A percentile compares a stretch with the other conserved stretches of the same genome.
phyloP scores from a whole-genome alignment of 2,888 invertebrate species.

The Stenotaenia linearis region DNA sequence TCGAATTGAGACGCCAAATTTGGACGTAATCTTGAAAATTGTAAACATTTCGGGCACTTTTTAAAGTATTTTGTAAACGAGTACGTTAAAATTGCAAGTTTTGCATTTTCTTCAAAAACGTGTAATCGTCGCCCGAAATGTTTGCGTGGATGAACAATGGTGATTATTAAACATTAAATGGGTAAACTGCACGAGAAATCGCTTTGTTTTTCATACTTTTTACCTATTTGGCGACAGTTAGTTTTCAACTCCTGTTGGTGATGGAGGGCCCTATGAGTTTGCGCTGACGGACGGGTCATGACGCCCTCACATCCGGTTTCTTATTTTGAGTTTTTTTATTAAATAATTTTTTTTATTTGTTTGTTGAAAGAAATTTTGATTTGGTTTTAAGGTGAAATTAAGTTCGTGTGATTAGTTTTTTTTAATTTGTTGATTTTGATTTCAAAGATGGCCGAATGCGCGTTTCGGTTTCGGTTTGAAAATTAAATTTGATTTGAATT shows the following conservation, averaged over 20 bases:
- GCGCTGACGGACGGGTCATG: neutral
- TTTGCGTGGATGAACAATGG: neutral
- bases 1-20: too few species aligned
- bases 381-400: too few species aligned
- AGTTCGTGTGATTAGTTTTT: too few species aligned
- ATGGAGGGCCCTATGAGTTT: neutral
- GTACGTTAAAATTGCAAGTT: neutral
- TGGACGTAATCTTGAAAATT: too few species aligned
- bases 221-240: neutral
- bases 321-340: neutral
- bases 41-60: neutral
- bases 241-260: neutral
- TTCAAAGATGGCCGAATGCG: too few species aligned
- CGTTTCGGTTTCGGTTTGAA: too few species aligned
- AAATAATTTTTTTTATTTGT: neutral
- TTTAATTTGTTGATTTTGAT: too few species aligned
- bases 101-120: neutral
- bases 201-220: neutral
- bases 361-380: neutral
- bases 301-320: neutral
- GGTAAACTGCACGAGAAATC: neutral
- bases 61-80: neutral
- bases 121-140: neutral
- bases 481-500: too few species aligned
- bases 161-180: neutral